Percentiles rank a stretch among this genome's conserved stretches.
phyloP scores from a whole-genome alignment of 2,888 invertebrate species.

The Phyllotreta cruciferae region DNA sequence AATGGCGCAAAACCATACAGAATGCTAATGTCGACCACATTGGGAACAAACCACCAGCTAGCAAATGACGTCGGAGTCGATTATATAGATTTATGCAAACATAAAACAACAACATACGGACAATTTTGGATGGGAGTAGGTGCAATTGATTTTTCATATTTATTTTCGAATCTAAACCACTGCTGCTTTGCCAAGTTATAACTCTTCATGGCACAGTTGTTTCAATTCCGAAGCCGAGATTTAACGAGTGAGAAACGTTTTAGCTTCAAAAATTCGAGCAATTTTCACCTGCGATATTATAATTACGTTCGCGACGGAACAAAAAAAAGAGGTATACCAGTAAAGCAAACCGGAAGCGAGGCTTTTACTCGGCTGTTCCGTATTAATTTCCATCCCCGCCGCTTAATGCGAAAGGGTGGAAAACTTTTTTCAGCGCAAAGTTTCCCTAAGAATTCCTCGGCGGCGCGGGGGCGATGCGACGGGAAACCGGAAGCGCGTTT shows the following conservation, averaged over 20 bases:
- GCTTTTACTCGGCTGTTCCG: slow-evolving; percentile 7
- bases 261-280: neutral
- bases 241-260: too few species aligned
- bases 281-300: slow-evolving; percentile 1
- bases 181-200: too few species aligned
- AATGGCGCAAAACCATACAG: slow-evolving; percentile 39
- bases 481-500: slow-evolving; percentile 37
- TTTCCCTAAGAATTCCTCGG: slow-evolving; percentile 38
- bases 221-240: too few species aligned
- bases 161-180: too few species aligned
- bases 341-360: slow-evolving; percentile 1
- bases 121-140: too few species aligned
- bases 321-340: neutral
- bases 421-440: slow-evolving; percentile 36
- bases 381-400: slow-evolving; percentile 14
- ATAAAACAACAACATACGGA: too few species aligned
- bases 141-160: too few species aligned
- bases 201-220: too few species aligned
- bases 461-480: slow-evolving; percentile 39
- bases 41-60: slow-evolving; percentile 20
- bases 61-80: slow-evolving; percentile 6
- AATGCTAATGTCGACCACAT: slow-evolving; percentile 40
- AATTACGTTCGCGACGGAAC: neutral
- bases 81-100: neutral
- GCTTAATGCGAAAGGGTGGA: slow-evolving; percentile 17